These are phyloP conservation scores for Mallateleia sp. DNA, from an alignment of 2,888 invertebrate genomes.

Conservation along the genomic window DNA sequence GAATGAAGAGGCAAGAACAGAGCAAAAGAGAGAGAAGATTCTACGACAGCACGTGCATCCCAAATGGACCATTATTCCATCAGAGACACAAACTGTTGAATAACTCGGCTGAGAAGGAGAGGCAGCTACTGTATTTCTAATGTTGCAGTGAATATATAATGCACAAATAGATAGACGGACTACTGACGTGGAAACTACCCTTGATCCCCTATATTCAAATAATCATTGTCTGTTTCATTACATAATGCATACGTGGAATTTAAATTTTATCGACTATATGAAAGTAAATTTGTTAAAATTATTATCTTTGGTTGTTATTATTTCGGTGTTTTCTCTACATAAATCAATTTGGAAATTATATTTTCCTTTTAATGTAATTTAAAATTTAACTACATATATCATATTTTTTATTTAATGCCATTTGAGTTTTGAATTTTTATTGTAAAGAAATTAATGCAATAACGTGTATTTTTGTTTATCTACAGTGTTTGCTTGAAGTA, in stretches of 20 bases:
- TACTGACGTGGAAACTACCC: slow-evolving; percentile 60
- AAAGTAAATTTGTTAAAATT: no score
- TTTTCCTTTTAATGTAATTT: no score
- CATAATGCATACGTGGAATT: not conserved
- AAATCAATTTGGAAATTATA: no score
- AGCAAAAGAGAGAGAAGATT: slow-evolving; percentile 61
- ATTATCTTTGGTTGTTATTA: no score
- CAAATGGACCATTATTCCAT: slow-evolving; percentile 89
- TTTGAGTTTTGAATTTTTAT: no score
- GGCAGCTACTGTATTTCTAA: slow-evolving; percentile 77
- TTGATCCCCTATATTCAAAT: slow-evolving; percentile 48
- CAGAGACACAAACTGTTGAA: slow-evolving; percentile 88
- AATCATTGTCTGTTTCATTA: slow-evolving; percentile 37
- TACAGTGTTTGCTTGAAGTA: no score
- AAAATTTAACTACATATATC: no score
- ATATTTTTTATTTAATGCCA: no score
- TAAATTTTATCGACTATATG: not conserved
- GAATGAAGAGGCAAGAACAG: slow-evolving; percentile 77
- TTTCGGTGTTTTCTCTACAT: no score
- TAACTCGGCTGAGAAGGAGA: slow-evolving; percentile 86
- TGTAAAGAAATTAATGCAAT: no score
- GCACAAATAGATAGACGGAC: slow-evolving; percentile 61
- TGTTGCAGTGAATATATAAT: slow-evolving; percentile 75
- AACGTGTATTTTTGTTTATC: no score
- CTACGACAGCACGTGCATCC: slow-evolving; percentile 88